Evolutionary conservation across 2,888 invertebrate genomes (phyloP).

Genomic region (Timema podura): DNA sequence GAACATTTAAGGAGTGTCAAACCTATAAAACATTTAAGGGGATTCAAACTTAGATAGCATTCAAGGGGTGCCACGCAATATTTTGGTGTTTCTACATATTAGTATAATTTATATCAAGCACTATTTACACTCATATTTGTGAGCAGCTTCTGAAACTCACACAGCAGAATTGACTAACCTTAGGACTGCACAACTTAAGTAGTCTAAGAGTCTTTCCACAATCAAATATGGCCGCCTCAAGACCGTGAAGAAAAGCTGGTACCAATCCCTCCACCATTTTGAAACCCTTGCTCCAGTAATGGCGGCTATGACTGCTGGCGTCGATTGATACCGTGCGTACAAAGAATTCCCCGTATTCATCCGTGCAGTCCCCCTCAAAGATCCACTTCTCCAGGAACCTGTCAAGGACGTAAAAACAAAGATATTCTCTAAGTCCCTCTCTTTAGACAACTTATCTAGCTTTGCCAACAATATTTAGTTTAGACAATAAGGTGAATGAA

Average conservation of each 20-base stretch:
- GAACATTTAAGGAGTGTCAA: too few species aligned
- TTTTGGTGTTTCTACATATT: too few species aligned
- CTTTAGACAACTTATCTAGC: too few species aligned
- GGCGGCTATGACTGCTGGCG: conserved; percentile 57
- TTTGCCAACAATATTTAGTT: too few species aligned
- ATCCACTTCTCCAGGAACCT: conserved; percentile 79
- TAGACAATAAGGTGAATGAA: too few species aligned
- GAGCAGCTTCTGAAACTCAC: too few species aligned
- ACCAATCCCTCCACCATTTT: conserved; percentile 49
- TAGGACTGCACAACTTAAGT: conserved; percentile 64
- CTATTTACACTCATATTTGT: too few species aligned
- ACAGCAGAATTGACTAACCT: conserved; percentile 45
- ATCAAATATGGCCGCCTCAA: conserved; percentile 61
- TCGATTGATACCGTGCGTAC: conserved; percentile 66
- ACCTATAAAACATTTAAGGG: too few species aligned
- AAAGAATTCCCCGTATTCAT: conserved; percentile 80
- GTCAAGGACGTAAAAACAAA: conserved; percentile 33
- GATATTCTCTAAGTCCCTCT: neutral
- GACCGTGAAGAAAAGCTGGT: conserved; percentile 63
- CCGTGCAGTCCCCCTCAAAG: conserved; percentile 77
- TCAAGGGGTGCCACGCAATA: neutral
- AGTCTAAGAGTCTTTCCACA: conserved; percentile 73
- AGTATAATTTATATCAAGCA: too few species aligned
- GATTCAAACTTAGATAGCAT: neutral
- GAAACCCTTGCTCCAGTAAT: conserved; percentile 66